Conservation (phyloP, 1,140 invertebrate genomes). For the Hypsibius dujardini region DNA sequence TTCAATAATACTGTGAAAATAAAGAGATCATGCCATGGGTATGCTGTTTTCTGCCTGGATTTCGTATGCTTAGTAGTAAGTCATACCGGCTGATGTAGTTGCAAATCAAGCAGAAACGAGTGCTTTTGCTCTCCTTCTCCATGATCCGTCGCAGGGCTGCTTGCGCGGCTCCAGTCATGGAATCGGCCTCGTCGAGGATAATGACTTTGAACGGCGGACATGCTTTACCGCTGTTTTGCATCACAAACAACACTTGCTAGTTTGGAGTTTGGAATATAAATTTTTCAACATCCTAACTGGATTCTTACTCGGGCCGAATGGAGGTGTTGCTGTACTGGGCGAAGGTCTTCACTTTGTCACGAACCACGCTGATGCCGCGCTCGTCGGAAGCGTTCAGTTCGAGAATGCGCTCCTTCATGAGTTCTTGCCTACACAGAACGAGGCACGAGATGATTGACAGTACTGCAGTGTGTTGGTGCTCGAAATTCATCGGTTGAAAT, state of each 20-base stretch:
- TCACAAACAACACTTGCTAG: too few species aligned
- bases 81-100: slow-evolving; percentile 69
- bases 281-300: too few species aligned
- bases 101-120: slow-evolving; percentile 92
- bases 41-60: slow-evolving; percentile 17
- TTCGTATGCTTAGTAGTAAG: too few species aligned
- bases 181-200: slow-evolving; percentile 95
- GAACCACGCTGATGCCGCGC: slow-evolving; percentile 85
- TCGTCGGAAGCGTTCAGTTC: slow-evolving; percentile 99
- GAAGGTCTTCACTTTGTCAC: slow-evolving; percentile 90
- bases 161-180: slow-evolving; percentile 69
- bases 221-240: slow-evolving; percentile 53
- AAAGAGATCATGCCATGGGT: background rate
- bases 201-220: slow-evolving; percentile 90
- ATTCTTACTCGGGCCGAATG: slow-evolving; percentile 59
- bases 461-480: slow-evolving; percentile 18
- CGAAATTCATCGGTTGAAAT: too few species aligned
- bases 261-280: too few species aligned
- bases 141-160: slow-evolving; percentile 86
- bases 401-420: slow-evolving; percentile 41
- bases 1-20: slow-evolving; percentile 59
- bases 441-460: slow-evolving; percentile 19
- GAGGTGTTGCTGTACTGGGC: slow-evolving; percentile 49
- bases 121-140: slow-evolving; percentile 85
- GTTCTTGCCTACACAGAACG: slow-evolving; percentile 22